Percentiles rank a stretch among this genome's conserved stretches.
phyloP scores from a whole-genome alignment of 2,888 invertebrate species.

The Boloria selene region DNA sequence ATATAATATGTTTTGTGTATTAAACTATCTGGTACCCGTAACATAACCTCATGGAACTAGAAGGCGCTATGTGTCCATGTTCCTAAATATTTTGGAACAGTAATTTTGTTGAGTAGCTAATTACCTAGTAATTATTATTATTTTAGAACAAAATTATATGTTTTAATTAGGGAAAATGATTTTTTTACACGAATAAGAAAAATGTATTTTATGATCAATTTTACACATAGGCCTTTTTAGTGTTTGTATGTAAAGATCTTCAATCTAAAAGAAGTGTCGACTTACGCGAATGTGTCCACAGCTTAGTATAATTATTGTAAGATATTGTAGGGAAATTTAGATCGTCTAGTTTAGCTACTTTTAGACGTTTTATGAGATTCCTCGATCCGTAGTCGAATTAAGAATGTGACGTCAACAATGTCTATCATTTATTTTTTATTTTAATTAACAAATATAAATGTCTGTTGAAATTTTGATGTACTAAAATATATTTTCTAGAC shows the following conservation, averaged over 20 bases:
- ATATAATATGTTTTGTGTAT: too few species aligned
- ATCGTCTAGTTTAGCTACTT: slow-evolving; percentile 41
- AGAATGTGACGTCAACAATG: slow-evolving; percentile 52
- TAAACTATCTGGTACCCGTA: too few species aligned
- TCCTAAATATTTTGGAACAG: too few species aligned
- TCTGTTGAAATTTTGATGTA: slow-evolving; percentile 78
- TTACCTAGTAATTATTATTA: too few species aligned
- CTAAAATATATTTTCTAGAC: slow-evolving; percentile 80
- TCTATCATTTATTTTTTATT: slow-evolving; percentile 62
- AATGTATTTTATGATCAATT: too few species aligned
- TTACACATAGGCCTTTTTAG: background rate
- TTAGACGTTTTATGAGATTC: slow-evolving; percentile 45
- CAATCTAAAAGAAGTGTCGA: slow-evolving; percentile 15
- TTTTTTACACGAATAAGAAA: too few species aligned
- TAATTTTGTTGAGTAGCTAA: too few species aligned
- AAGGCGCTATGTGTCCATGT: too few species aligned
- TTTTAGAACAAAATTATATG: too few species aligned
- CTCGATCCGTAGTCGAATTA: slow-evolving; percentile 52
- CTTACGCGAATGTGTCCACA: slow-evolving; percentile 52
- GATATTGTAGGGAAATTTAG: slow-evolving; percentile 40
- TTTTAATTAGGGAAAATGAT: too few species aligned
- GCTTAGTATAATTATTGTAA: slow-evolving; percentile 53
- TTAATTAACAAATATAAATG: slow-evolving; percentile 69
- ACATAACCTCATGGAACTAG: too few species aligned
- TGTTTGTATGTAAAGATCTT: background rate